phyloP scores from a whole-genome alignment of 2,113 vertebrate genomes.

The Phainopepla nitens region DNA sequence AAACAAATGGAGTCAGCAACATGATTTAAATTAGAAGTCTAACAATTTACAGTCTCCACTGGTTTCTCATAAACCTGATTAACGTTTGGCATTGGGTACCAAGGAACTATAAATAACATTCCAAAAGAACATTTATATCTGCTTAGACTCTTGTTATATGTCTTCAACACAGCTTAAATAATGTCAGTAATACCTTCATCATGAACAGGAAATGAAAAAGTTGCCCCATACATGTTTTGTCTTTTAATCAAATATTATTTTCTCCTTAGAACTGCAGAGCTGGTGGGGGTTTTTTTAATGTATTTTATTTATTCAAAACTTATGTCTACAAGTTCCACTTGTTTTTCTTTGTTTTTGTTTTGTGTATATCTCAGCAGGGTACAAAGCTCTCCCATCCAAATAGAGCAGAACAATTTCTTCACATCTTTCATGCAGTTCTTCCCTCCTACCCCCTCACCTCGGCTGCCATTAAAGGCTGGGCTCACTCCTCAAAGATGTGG shows the following conservation, averaged over 20 bases:
- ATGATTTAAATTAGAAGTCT: slow-evolving; percentile 67
- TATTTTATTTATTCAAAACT: slow-evolving; percentile 64
- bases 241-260: slow-evolving; percentile 71
- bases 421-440: neutral
- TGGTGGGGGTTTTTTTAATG: neutral
- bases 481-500: neutral
- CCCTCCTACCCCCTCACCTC: neutral
- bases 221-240: slow-evolving; percentile 66
- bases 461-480: neutral
- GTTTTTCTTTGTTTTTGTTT: slow-evolving; percentile 28
- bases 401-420: slow-evolving; percentile 29
- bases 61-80: slow-evolving; percentile 73
- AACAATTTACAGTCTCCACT: slow-evolving; percentile 65
- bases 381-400: slow-evolving; percentile 30
- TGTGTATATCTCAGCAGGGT: slow-evolving; percentile 20
- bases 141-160: slow-evolving; percentile 60
- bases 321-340: slow-evolving; percentile 66
- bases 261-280: slow-evolving; percentile 43
- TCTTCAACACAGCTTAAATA: slow-evolving; percentile 62
- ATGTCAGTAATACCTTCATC: slow-evolving; percentile 64
- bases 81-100: slow-evolving; percentile 66
- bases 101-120: slow-evolving; percentile 70
- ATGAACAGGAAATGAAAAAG: slow-evolving; percentile 76
- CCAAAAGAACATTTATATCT: slow-evolving; percentile 68
- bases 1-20: slow-evolving; percentile 68